Evolutionary conservation across 1,140 invertebrate species (phyloP).

Genomic region (Cotesia glomerata): DNA sequence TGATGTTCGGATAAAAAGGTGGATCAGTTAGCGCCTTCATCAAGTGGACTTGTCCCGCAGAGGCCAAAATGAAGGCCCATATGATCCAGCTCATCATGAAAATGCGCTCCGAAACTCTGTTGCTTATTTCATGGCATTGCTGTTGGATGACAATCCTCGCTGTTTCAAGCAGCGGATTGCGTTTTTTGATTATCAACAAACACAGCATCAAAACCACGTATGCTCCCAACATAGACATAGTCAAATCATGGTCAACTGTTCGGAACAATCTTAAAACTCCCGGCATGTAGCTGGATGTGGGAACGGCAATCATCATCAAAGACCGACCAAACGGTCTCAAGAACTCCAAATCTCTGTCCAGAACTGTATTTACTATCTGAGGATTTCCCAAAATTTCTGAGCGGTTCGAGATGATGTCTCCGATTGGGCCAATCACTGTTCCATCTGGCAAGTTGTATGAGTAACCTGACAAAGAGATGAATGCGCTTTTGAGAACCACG

Average conservation of each 20-base stretch:
- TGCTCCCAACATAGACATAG: background rate
- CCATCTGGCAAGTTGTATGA: background rate
- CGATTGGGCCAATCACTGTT: background rate
- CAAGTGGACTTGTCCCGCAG: background rate
- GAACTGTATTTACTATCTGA: background rate
- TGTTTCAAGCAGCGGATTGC: background rate
- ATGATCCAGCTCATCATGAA: background rate
- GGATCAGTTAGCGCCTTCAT: background rate
- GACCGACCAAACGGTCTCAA: background rate
- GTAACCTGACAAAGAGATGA: background rate
- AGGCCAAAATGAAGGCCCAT: background rate
- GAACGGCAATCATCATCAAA: background rate
- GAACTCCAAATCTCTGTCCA: background rate
- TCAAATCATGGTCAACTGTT: background rate
- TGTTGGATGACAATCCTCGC: background rate
- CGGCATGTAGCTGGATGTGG: background rate
- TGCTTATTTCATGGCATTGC: background rate
- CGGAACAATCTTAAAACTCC: background rate
- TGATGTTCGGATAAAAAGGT: background rate
- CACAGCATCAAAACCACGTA: background rate
- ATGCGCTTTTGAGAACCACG: background rate
- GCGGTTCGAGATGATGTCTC: background rate
- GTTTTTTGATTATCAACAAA: background rate
- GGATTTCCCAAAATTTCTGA: background rate
- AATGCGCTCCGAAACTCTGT: background rate